Percentiles rank a stretch among this genome's conserved stretches.
These are phyloP conservation scores for Leptogaster cylindrica DNA, from an alignment of 2,888 invertebrate species.

Conservation along the genomic window DNA sequence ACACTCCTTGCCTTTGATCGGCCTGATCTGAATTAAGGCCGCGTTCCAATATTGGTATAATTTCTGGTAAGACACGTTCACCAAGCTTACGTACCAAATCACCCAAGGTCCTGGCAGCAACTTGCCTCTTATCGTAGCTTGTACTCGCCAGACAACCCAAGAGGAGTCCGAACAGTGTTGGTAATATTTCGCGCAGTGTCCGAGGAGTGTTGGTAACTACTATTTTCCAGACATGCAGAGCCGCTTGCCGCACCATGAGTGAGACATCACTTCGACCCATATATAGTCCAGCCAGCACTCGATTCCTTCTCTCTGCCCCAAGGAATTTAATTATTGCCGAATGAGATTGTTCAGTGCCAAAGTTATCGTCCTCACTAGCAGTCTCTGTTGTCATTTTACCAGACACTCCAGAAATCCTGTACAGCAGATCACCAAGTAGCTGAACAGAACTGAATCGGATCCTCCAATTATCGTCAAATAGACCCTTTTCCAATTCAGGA, in stretches of 20 bases:
- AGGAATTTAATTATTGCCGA: constrained; percentile 87
- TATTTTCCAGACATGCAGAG: constrained; percentile 99
- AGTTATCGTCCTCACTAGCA: constrained; percentile 97
- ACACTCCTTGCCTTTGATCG: constrained; percentile 97
- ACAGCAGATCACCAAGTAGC: constrained; percentile 91
- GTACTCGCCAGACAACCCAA: constrained; percentile 95
- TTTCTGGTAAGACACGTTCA: constrained; percentile 95
- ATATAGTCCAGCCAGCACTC: constrained; percentile 92
- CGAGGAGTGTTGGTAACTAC: constrained; percentile 98
- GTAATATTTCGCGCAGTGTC: constrained; percentile 93
- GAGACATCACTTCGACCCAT: constrained; percentile 98
- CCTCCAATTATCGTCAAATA: constrained; percentile 99
- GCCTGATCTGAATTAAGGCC: constrained; percentile 90
- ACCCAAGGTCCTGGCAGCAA: constrained; percentile 94
- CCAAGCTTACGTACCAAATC: constrained; percentile 97
- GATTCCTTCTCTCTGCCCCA: constrained; percentile 87
- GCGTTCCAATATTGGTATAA: constrained; percentile 94
- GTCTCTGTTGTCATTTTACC: constrained; percentile 99
- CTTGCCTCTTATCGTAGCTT: constrained; percentile 94
- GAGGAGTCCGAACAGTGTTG: constrained; percentile 89
- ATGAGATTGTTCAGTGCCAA: constrained; percentile 96
- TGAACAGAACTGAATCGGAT: constrained; percentile 95
- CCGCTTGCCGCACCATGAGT: constrained; percentile 95
- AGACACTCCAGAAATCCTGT: constrained; percentile 95
- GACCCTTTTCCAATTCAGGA: constrained; percentile 90